Evolutionary conservation across 1,140 invertebrate species (phyloP).

Genomic region (Protaetia brevitarsis): DNA sequence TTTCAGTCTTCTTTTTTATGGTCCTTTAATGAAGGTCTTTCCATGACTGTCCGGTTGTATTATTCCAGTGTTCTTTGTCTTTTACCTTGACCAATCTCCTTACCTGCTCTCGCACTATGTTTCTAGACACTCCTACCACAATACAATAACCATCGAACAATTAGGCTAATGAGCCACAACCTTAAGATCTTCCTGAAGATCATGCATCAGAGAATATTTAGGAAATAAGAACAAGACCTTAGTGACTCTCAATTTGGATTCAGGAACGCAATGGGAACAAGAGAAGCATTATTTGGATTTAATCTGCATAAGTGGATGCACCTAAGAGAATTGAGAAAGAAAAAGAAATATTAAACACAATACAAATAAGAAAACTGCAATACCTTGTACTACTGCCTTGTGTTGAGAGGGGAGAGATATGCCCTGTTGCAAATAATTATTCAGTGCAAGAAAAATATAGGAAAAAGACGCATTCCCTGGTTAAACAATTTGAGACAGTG

Average conservation of each 20-base stretch:
- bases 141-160: constrained; percentile 32
- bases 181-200: constrained; percentile 36
- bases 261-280: constrained; percentile 31
- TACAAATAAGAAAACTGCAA: not conserved
- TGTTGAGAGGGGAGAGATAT: not conserved
- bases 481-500: too few relatives aligned
- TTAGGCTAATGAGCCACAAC: constrained; percentile 33
- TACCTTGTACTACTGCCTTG: too few relatives aligned
- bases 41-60: too few relatives aligned
- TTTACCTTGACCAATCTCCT: too few relatives aligned
- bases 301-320: constrained; percentile 24
- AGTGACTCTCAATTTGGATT: constrained; percentile 35
- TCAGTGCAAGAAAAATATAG: not conserved
- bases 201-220: constrained; percentile 31
- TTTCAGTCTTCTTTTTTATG: too few relatives aligned
- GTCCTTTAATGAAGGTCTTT: too few relatives aligned
- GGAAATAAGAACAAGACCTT: constrained; percentile 30
- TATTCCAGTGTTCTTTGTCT: too few relatives aligned
- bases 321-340: not conserved
- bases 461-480: not conserved
- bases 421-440: too few relatives aligned
- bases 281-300: constrained; percentile 35
- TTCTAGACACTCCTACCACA: too few relatives aligned
- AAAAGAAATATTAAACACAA: not conserved
- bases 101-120: too few relatives aligned